These are phyloP conservation scores for Temnothorax ravouxi DNA, from an alignment of 2,888 invertebrate genomes.

Conservation along the genomic window DNA sequence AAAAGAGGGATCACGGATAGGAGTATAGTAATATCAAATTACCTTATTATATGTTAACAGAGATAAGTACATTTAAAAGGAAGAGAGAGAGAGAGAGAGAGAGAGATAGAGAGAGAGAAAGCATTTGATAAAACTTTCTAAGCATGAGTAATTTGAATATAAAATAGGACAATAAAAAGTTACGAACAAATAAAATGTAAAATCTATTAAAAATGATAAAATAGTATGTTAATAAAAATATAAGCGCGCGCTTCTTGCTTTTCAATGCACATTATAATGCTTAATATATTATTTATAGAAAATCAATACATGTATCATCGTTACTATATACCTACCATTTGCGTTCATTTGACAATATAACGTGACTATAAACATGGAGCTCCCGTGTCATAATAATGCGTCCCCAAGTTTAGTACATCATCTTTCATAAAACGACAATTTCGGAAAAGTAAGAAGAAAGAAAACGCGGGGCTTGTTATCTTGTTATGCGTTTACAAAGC, in stretches of 20 bases:
- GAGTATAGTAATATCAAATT: background rate
- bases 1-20: background rate
- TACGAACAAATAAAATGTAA: background rate
- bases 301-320: background rate
- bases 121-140: background rate
- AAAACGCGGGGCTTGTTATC: background rate
- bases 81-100: background rate
- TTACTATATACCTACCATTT: background rate
- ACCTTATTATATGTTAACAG: constrained; percentile 2
- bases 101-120: background rate
- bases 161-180: background rate
- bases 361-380: background rate
- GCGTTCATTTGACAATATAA: background rate
- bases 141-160: background rate
- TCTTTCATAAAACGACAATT: background rate
- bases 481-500: background rate
- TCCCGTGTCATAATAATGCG: background rate
- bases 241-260: background rate
- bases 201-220: background rate
- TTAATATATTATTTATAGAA: background rate
- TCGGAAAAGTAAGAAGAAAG: background rate
- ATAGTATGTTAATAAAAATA: background rate
- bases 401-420: background rate
- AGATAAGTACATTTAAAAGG: background rate
- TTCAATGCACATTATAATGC: background rate